Evolutionary conservation across 2,797 vertebrate genomes (phyloP), one percentile per base, ranked within the genome.

Genomic region (Sciurus vulgaris): DNA sequence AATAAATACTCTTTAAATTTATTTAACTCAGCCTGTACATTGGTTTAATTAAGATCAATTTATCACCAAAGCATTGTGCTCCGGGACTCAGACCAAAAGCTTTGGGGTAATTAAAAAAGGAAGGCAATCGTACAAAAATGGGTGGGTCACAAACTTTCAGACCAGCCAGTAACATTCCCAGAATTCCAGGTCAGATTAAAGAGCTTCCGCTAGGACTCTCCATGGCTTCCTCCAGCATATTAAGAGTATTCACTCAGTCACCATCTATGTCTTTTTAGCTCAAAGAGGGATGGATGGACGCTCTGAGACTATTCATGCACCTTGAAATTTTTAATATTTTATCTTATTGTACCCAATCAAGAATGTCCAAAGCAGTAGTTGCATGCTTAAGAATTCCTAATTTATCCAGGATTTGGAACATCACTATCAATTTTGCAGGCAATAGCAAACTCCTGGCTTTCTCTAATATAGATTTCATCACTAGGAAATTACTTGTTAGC

Each of bases 31-130:
- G 44, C 8, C 63, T 49, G 72, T 76, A 74, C 72, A 78, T 54
- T 94, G 54, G 4, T 72, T 95, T 95, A 93, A 96, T 95, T 97
- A 89, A 95, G 67, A 63, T 91, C 81, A 78, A 90, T 96, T 96
- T 94, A 92, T 96, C 86, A 94, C 28, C 67, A 72, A 84, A 82
- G 14, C 81, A 47, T 93, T 96, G 54, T 92, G 54, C 30, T 54
- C 67, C 73, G 30, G 44, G 54, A 95, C 35, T 24, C 38, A 90
- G 49, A 88, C 24, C 91, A 88, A 95, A 65, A 83, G 20, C 28
- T 67, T 87, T 89, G 83, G 54, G n/a, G 49, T 89, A 77, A 94
- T 95, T 86, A 63, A 86, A 95, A 87, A 79, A 65, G 26, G 28
- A 69, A 88, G 92, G 3, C 47, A 94, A 30, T 59, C 26, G 54